Conservation (phyloP, 2,797 vertebrate species). For the Sebastiscus albofasciatus region DNA sequence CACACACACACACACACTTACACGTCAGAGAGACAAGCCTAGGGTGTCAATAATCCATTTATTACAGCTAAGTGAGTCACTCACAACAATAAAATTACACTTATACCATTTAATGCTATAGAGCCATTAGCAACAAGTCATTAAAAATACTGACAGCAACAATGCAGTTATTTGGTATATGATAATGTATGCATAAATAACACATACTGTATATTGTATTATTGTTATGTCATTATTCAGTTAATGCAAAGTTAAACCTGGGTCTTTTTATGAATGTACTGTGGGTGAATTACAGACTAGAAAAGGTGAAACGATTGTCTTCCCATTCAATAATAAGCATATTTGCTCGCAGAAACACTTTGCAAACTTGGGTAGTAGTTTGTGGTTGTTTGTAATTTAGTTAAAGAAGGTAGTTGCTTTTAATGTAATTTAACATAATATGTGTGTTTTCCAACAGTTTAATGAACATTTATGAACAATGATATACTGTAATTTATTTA, state of each 20-base stretch:
- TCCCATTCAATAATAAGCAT: too few species aligned
- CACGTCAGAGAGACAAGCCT: conserved; percentile 12
- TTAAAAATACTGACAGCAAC: neutral
- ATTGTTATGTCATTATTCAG: neutral
- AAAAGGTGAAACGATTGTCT: neutral
- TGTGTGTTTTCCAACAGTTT: too few species aligned
- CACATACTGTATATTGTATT: neutral
- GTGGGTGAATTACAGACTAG: neutral
- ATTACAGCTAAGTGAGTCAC: conserved; percentile 30
- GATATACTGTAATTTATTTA: too few species aligned
- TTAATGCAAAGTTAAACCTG: neutral
- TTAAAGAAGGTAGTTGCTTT: neutral
- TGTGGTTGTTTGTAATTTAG: neutral
- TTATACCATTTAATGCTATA: neutral
- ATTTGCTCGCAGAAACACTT: neutral
- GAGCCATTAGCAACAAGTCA: neutral
- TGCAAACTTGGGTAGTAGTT: too few species aligned
- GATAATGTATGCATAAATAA: neutral
- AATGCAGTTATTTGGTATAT: conserved; percentile 5
- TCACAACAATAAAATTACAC: neutral
- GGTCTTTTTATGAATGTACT: neutral
- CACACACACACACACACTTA: conserved; percentile 17
- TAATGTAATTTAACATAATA: too few species aligned
- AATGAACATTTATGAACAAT: too few species aligned
- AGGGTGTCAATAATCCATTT: conserved; percentile 47